A percentile compares a stretch with the other conserved stretches of the same genome.
Conservation (phyloP, 1,140 invertebrate species). For the Acromyrmex charruanus region DNA sequence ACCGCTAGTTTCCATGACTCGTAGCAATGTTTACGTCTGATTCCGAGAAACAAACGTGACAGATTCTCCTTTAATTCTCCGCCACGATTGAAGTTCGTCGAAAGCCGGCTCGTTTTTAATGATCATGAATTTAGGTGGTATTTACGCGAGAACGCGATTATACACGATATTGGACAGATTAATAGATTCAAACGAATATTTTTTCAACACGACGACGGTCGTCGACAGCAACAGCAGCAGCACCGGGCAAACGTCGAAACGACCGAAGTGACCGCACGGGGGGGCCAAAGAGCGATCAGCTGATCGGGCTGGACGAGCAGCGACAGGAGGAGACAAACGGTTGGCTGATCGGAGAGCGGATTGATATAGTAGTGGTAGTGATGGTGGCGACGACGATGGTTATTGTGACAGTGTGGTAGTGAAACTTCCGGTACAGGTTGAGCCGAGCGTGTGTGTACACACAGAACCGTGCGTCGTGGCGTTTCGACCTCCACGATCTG, state of each 20-base stretch:
- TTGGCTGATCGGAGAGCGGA: conserved; percentile 50
- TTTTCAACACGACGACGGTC: not conserved
- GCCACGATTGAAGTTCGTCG: not conserved
- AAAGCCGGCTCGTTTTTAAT: not conserved
- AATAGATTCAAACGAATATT: too few relatives aligned
- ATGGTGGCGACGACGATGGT: not conserved
- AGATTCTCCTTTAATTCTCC: too few relatives aligned
- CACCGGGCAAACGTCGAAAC: not conserved
- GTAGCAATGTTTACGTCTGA: conserved; percentile 46
- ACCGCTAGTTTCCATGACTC: conserved; percentile 62
- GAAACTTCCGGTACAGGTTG: conserved; percentile 1
- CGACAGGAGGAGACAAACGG: conserved; percentile 45
- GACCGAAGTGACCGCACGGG: not conserved
- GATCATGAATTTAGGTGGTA: not conserved
- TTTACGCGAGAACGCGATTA: not conserved
- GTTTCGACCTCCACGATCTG: not conserved
- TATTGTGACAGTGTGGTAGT: not conserved
- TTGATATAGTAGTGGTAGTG: not conserved
- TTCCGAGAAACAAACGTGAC: not conserved
- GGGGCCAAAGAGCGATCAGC: conserved; percentile 65
- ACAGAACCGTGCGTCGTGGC: conserved; percentile 44
- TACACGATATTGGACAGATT: not conserved
- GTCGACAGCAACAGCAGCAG: not conserved
- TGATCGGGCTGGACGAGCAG: conserved; percentile 62
- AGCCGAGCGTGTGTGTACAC: conserved; percentile 23